Base-by-base conservation (phyloP, 2,113 vertebrate species). In the Tetrao urogallus region DNA sequence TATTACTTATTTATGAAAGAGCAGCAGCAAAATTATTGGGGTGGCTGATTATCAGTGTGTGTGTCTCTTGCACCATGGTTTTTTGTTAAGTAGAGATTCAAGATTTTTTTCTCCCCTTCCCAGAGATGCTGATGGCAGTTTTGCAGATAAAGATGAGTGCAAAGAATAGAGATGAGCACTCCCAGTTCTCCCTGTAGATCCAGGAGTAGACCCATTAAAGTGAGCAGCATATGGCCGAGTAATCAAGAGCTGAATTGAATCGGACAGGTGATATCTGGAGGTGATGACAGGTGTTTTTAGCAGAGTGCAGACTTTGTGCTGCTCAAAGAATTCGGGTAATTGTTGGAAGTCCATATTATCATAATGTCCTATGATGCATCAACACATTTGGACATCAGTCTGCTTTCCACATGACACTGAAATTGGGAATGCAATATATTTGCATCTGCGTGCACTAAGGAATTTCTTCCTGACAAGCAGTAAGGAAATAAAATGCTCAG, bases 201-300 rank as follows among this genome's bases (percentile, higher is more conserved):
- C 71, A 57, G 61, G 74, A 84, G 78, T 74, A 82, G 30, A 20
- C 61, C 70, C 11, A 4, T 79, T 82, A 76, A 71, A 81, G 9
- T 34, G 47, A 77, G 56, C 72, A 92, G 71, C 30, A 22, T 56
- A 12, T 20, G 18, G 8, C 30, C 7, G 7, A 60, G 82, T 93
- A 85, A 92, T 43, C 1, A 13, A 92, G 91, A 95, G 75, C 78
- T 43, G 71, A 85, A 82, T 4, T 89, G 64, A 75, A 66, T 66
- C 84, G 60, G 92, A 58, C 21, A 88, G 69, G 47, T 80, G 72
- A 64, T 80, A 91, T 17, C 72, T 43, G 8, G 84, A 87, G 67
- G 60, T 50, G 82, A 69, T 73, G 81, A 88, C 43, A 34, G 0
- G 2, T 82, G 34, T 0, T 48, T 89, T 77, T 82, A 58, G 45